Percentiles rank a stretch among this genome's conserved stretches.
These are phyloP conservation scores for Hystrix brachyura DNA, from an alignment of 2,113 vertebrate species.

Conservation along the genomic window DNA sequence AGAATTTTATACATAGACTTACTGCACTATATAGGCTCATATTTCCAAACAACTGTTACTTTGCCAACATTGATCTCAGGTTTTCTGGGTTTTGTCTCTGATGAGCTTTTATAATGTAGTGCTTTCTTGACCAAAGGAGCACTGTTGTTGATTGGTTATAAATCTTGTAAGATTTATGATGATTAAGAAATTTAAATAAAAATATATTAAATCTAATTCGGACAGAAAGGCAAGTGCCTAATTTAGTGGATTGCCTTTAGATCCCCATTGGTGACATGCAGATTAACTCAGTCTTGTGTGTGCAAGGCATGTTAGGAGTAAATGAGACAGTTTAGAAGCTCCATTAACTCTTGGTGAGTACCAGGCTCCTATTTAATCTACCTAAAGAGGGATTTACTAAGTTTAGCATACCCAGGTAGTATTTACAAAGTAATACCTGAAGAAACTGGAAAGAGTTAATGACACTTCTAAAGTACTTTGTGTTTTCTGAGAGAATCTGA, in stretches of 20 bases:
- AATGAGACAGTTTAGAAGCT: conserved; percentile 69
- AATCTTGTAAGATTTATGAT: conserved; percentile 9
- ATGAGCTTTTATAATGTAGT: conserved; percentile 8
- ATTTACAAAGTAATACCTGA: conserved; percentile 72
- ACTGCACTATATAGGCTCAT: background rate
- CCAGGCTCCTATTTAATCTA: conserved; percentile 58
- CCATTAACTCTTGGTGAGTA: conserved; percentile 68
- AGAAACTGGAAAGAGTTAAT: conserved; percentile 73
- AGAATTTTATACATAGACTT: background rate
- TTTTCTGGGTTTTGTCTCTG: background rate
- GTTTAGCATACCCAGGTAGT: conserved; percentile 64
- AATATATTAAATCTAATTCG: background rate
- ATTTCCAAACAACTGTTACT: background rate
- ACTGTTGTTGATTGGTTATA: conserved; percentile 25
- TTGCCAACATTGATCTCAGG: background rate
- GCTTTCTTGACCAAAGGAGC: background rate
- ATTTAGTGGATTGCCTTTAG: conserved; percentile 43
- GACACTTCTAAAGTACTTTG: conserved; percentile 2
- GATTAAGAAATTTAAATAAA: conserved; percentile 50
- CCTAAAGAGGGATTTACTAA: conserved; percentile 71
- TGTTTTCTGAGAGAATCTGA: conserved; percentile 46
- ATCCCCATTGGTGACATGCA: background rate
- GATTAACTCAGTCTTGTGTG: background rate
- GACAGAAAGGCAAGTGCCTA: conserved; percentile 13
- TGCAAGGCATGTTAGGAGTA: conserved; percentile 46